These are phyloP conservation scores for Erithacus rubecula DNA, from an alignment of 2,797 vertebrate genomes.

Conservation along the genomic window DNA sequence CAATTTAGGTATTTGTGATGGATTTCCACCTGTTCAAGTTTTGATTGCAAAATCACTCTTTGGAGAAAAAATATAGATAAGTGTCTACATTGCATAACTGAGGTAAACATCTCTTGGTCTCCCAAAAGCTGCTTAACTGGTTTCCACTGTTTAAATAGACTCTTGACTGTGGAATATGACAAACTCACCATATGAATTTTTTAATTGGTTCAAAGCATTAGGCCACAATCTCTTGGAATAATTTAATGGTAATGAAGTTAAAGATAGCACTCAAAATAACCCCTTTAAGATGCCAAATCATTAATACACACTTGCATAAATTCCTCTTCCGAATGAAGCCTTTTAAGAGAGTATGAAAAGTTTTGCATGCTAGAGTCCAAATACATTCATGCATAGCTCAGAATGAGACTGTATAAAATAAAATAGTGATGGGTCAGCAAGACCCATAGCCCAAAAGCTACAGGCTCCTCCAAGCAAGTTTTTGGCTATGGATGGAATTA, in stretches of 20 bases:
- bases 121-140: constrained; percentile 22
- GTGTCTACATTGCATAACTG: constrained; percentile 2
- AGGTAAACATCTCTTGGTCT: constrained; percentile 24
- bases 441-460: background rate
- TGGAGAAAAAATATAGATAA: background rate
- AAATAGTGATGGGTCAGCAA: background rate
- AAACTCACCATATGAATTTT: background rate
- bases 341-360: background rate
- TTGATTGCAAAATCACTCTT: constrained; percentile 44
- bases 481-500: background rate
- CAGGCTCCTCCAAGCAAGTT: background rate
- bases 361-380: background rate
- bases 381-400: background rate
- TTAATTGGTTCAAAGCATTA: background rate
- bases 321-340: background rate
- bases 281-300: constrained; percentile 6
- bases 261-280: constrained; percentile 26
- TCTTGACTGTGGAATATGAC: background rate
- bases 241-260: constrained; percentile 33
- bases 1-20: constrained; percentile 33
- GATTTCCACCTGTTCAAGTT: constrained; percentile 7
- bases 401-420: background rate
- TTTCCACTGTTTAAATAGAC: constrained; percentile 27
- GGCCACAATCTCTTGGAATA: background rate
- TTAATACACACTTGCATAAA: constrained; percentile 15